Evolutionary conservation across 2,888 invertebrate species (phyloP).

Genomic region (Ophioninae sp.): DNA sequence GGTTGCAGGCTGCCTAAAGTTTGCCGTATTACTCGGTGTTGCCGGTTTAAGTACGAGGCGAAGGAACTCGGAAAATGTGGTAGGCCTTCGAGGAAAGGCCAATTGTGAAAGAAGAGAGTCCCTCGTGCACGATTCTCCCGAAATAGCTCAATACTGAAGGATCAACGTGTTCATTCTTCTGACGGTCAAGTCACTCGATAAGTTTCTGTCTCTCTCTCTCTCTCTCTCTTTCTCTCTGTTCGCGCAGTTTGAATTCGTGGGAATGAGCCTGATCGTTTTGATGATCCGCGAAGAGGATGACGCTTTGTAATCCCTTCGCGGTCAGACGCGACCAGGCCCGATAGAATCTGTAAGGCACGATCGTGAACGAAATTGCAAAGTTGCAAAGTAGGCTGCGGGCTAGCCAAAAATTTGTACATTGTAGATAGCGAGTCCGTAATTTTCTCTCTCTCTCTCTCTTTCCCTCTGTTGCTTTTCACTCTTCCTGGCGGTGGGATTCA

Average conservation of each 20-base stretch:
- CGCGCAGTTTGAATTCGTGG: constrained; percentile 54
- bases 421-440: neutral
- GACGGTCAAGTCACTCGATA: neutral
- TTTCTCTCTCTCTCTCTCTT: constrained; percentile 9
- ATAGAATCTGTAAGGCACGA: constrained; percentile 74
- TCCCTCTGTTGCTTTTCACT: neutral
- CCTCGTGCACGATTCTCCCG: neutral
- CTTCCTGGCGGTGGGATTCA: constrained; percentile 59
- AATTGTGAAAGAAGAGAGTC: neutral
- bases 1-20: too few relatives aligned
- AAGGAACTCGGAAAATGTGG: too few relatives aligned
- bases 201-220: constrained; percentile 12
- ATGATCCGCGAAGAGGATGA: constrained; percentile 57
- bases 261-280: constrained; percentile 51
- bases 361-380: constrained; percentile 70
- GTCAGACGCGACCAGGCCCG: constrained; percentile 49
- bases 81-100: too few relatives aligned
- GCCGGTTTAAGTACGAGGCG: too few relatives aligned
- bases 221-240: constrained; percentile 42
- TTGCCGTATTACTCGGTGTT: too few relatives aligned
- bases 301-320: too few relatives aligned
- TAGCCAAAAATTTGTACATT: constrained; percentile 47
- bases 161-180: too few relatives aligned
- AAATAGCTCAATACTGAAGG: too few relatives aligned
- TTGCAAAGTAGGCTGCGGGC: neutral